Evolutionary conservation across 1,140 invertebrate species (phyloP).

Genomic region (Ceratina australensis): DNA sequence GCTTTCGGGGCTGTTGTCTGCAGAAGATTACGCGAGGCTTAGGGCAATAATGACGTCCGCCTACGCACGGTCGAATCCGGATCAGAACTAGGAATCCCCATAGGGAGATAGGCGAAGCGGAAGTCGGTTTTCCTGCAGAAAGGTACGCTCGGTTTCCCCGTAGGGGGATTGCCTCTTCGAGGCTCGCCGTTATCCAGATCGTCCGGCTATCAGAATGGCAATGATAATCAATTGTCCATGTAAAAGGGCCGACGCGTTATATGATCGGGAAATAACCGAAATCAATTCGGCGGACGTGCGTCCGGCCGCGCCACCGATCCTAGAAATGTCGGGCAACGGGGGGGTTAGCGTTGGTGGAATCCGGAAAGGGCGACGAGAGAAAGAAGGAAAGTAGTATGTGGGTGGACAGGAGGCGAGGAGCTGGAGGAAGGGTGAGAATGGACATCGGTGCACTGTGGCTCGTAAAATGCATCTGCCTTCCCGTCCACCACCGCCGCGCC

Average conservation of each 20-base stretch:
- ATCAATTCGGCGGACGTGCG: slow-evolving; percentile 63
- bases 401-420: slow-evolving; percentile 7
- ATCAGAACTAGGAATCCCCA: slow-evolving; percentile 37
- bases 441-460: slow-evolving; percentile 59
- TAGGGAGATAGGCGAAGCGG: slow-evolving; percentile 39
- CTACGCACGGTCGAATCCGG: slow-evolving; percentile 35
- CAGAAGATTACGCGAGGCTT: slow-evolving; percentile 33
- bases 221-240: slow-evolving; percentile 71
- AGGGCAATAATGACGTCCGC: slow-evolving; percentile 50
- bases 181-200: slow-evolving; percentile 35
- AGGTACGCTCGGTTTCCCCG: slow-evolving; percentile 6
- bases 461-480: slow-evolving; percentile 73
- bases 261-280: slow-evolving; percentile 68
- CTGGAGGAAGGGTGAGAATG: slow-evolving; percentile 30
- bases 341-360: not conserved
- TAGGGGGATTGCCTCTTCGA: not conserved
- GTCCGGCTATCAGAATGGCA: slow-evolving; percentile 57
- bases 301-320: slow-evolving; percentile 49
- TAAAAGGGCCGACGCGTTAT: slow-evolving; percentile 65
- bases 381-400: slow-evolving; percentile 32
- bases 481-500: slow-evolving; percentile 51
- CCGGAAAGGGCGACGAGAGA: slow-evolving; percentile 27
- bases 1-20: not conserved
- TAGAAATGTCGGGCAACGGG: slow-evolving; percentile 28
- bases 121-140: slow-evolving; percentile 42